Conservation (phyloP, 2,113 vertebrate species). For the Rhagologus leucostigma region DNA sequence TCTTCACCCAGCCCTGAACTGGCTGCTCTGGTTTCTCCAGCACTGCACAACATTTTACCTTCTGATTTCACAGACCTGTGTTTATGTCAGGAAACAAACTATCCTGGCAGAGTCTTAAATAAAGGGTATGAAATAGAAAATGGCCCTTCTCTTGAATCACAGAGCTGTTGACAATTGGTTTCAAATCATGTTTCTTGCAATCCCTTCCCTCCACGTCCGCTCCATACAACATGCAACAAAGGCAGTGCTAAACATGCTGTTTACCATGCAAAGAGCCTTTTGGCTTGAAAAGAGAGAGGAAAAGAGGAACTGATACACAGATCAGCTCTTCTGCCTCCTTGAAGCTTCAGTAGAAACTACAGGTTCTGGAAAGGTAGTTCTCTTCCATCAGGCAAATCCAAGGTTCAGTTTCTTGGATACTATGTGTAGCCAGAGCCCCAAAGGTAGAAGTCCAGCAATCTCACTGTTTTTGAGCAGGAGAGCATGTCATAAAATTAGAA, state of each 20-base stretch:
- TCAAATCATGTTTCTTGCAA: not conserved
- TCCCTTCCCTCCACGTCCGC: not conserved
- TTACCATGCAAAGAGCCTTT: not conserved
- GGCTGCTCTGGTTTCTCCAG: not conserved
- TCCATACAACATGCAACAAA: not conserved
- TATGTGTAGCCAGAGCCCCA: not conserved
- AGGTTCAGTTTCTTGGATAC: not conserved
- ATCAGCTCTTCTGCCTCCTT: not conserved
- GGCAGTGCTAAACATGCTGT: not conserved
- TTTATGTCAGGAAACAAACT: not conserved
- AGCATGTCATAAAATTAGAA: not conserved
- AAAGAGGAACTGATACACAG: not conserved
- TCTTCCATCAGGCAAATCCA: not conserved
- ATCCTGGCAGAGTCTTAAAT: not conserved
- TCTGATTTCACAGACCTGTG: not conserved
- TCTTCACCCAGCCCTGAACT: not conserved
- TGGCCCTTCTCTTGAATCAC: not conserved
- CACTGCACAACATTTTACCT: not conserved
- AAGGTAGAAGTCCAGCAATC: not conserved
- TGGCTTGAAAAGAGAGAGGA: not conserved
- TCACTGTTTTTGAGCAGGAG: not conserved
- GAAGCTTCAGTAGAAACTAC: not conserved
- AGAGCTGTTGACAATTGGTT: not conserved
- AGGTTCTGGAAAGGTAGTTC: not conserved
- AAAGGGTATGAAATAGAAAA: not conserved